Evolutionary conservation across 2,888 invertebrate genomes (phyloP).

Genomic region (Scaptomyza parva): DNA sequence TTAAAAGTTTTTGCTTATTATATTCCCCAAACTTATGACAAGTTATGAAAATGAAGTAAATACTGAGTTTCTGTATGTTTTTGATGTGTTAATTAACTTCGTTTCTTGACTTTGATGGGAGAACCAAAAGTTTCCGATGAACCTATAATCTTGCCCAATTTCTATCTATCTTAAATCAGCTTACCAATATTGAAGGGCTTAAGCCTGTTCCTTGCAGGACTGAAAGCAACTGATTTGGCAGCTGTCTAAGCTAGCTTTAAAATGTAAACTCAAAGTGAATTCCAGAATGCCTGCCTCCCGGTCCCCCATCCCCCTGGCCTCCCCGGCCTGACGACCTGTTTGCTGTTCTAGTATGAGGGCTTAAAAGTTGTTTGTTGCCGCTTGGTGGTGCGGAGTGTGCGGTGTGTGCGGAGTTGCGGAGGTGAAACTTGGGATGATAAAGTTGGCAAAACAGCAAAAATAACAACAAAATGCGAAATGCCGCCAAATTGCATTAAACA

Average conservation of each 20-base stretch:
- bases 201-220: neutral
- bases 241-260: neutral
- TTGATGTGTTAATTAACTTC: too few species aligned
- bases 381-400: neutral
- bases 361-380: conserved; percentile 21
- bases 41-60: neutral
- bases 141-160: too few species aligned
- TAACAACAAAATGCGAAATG: conserved; percentile 25
- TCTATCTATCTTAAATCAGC: neutral
- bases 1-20: neutral
- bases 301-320: too few species aligned
- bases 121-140: too few species aligned
- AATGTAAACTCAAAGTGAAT: conserved; percentile 17
- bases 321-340: too few species aligned
- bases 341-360: conserved; percentile 5
- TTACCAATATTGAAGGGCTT: neutral
- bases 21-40: neutral
- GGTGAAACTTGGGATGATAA: conserved; percentile 11
- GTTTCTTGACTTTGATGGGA: too few species aligned
- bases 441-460: conserved; percentile 13
- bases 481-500: conserved; percentile 68
- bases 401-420: neutral
- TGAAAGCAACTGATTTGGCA: conserved; percentile 2
- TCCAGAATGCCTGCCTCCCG: too few species aligned
- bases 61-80: too few species aligned